phyloP scores from a whole-genome alignment of 2,888 invertebrate species.

The Brassicogethes aeneus region DNA sequence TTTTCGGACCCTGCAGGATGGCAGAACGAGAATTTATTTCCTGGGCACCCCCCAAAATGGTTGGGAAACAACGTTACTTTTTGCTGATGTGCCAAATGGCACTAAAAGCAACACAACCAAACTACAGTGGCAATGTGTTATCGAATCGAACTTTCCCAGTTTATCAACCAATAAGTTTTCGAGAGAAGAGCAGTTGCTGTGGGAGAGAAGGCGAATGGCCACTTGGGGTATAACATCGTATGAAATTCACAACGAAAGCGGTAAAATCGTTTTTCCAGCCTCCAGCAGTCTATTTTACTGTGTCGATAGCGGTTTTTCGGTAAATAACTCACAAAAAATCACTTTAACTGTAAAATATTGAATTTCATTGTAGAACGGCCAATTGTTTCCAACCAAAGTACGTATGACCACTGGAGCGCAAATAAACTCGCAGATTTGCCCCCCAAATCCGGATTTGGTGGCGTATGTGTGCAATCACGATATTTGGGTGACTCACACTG shows the following conservation, averaged over 20 bases:
- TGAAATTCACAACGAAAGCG: constrained; percentile 72
- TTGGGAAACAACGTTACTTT: constrained; percentile 83
- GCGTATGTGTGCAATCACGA: constrained; percentile 88
- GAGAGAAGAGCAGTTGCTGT: constrained; percentile 80
- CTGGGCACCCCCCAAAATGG: constrained; percentile 79
- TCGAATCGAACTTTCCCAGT: constrained; percentile 67
- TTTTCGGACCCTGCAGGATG: constrained; percentile 69
- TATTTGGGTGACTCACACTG: constrained; percentile 75
- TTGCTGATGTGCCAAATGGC: constrained; percentile 69
- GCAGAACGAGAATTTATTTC: constrained; percentile 80
- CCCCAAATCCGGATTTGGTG: constrained; percentile 68
- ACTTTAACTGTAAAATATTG: constrained; percentile 8
- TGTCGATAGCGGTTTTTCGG: constrained; percentile 61
- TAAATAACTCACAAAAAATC: constrained; percentile 34
- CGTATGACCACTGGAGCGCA: constrained; percentile 60
- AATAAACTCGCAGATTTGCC: constrained; percentile 77
- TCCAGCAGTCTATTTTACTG: constrained; percentile 84
- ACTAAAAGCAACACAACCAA: constrained; percentile 45
- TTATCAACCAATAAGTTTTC: constrained; percentile 55
- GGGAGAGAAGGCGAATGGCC: constrained; percentile 85
- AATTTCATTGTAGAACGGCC: constrained; percentile 43
- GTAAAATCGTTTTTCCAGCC: constrained; percentile 85
- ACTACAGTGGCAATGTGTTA: constrained; percentile 71
- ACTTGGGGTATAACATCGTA: constrained; percentile 93
- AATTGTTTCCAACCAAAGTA: constrained; percentile 59